phyloP scores from a whole-genome alignment of 2,113 vertebrate species.

The Callospermophilus lateralis region DNA sequence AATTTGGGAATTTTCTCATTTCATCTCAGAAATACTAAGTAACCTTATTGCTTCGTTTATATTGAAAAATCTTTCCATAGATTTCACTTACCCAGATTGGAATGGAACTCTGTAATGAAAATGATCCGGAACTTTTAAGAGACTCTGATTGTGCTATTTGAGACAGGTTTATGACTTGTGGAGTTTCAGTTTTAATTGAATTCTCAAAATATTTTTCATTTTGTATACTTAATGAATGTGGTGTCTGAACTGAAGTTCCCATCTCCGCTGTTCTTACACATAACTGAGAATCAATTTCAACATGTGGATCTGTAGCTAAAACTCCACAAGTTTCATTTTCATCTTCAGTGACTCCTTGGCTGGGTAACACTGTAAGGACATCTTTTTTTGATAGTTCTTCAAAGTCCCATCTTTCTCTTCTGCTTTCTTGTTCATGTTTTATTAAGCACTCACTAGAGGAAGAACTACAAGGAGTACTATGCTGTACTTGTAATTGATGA shows the following conservation, averaged over 20 bases:
- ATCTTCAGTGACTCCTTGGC: slow-evolving; percentile 55
- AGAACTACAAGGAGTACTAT: slow-evolving; percentile 71
- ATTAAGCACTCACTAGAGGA: neutral
- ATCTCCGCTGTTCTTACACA: slow-evolving; percentile 10
- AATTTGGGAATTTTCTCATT: neutral
- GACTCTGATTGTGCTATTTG: slow-evolving; percentile 19
- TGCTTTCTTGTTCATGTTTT: slow-evolving; percentile 46
- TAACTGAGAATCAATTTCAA: neutral
- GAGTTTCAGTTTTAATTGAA: neutral
- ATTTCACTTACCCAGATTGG: slow-evolving; percentile 87
- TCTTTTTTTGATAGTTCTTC: slow-evolving; percentile 51
- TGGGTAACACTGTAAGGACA: slow-evolving; percentile 7
- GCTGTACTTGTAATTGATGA: slow-evolving; percentile 78
- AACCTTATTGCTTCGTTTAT: neutral
- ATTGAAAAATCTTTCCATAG: neutral
- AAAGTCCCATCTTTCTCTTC: slow-evolving; percentile 48
- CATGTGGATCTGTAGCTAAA: neutral
- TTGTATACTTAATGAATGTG: neutral
- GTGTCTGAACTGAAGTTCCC: slow-evolving; percentile 39
- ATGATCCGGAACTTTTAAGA: slow-evolving; percentile 53
- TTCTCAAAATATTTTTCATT: slow-evolving; percentile 54
- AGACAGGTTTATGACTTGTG: slow-evolving; percentile 16
- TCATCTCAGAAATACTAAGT: neutral
- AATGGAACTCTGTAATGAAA: slow-evolving; percentile 57
- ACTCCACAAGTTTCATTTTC: neutral